These are phyloP conservation scores for Rhombomys opimus DNA, from an alignment of 2,113 vertebrate species.

Conservation along the genomic window DNA sequence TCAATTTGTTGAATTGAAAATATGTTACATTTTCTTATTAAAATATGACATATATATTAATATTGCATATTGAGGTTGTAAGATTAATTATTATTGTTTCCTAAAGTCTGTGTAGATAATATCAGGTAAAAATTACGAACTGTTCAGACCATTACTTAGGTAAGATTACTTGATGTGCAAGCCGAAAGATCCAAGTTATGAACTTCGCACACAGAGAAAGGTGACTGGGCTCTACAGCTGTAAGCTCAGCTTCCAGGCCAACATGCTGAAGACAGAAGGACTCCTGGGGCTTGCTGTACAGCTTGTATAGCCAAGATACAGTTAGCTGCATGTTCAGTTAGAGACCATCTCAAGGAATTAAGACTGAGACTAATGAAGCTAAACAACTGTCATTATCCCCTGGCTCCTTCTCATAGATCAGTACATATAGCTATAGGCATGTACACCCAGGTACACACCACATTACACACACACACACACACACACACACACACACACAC, in stretches of 20 bases:
- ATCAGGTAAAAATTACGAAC: background rate
- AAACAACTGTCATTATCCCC: background rate
- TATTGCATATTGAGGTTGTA: background rate
- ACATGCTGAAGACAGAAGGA: background rate
- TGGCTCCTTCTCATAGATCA: background rate
- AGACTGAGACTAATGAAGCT: background rate
- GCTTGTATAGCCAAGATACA: background rate
- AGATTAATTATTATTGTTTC: background rate
- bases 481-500: background rate
- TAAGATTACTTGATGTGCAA: background rate
- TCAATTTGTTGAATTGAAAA: background rate
- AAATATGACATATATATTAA: background rate
- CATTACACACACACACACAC: no score
- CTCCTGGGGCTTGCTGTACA: fast-evolving
- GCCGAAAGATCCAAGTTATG: background rate
- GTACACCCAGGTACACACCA: background rate
- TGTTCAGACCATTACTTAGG: no score
- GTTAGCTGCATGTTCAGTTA: background rate
- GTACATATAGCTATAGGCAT: background rate
- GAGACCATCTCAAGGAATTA: background rate
- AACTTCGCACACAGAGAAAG: no score
- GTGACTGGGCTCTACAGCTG: background rate
- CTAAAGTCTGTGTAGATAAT: background rate
- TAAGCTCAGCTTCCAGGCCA: background rate
- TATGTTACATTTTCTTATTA: background rate